Percentiles rank a stretch among this genome's conserved stretches.
phyloP scores from a whole-genome alignment of 2,113 vertebrate genomes.

The Nasalis larvatus region DNA sequence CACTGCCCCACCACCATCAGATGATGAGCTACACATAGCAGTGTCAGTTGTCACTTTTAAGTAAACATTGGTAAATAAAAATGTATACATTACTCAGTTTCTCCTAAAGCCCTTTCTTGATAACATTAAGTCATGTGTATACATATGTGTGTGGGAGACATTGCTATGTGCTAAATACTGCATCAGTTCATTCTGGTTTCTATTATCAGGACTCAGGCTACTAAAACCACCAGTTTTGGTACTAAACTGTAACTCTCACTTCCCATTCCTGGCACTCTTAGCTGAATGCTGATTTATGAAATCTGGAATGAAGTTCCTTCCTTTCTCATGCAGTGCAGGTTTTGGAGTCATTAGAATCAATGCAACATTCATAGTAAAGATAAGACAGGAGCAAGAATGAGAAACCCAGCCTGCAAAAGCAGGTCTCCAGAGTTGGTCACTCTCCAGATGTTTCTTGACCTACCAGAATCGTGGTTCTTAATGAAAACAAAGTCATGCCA shows the following conservation, averaged over 20 bases:
- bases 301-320: neutral
- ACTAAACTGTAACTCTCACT: neutral
- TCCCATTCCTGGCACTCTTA: neutral
- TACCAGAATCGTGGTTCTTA: neutral
- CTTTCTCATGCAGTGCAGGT: neutral
- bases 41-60: neutral
- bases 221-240: neutral
- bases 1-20: too few relatives aligned
- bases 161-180: neutral
- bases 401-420: neutral
- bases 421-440: neutral
- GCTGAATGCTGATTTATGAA: neutral
- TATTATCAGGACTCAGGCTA: neutral
- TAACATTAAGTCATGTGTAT: neutral
- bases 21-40: neutral
- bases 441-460: neutral
- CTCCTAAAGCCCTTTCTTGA: neutral
- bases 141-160: neutral
- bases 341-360: neutral
- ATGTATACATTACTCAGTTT: neutral
- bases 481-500: rapidly evolving
- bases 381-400: neutral
- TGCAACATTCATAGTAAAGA: neutral
- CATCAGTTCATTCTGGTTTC: neutral
- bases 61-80: neutral